These are phyloP conservation scores for Sipunculus nudus DNA, from an alignment of 2,888 invertebrate genomes.

Conservation along the genomic window DNA sequence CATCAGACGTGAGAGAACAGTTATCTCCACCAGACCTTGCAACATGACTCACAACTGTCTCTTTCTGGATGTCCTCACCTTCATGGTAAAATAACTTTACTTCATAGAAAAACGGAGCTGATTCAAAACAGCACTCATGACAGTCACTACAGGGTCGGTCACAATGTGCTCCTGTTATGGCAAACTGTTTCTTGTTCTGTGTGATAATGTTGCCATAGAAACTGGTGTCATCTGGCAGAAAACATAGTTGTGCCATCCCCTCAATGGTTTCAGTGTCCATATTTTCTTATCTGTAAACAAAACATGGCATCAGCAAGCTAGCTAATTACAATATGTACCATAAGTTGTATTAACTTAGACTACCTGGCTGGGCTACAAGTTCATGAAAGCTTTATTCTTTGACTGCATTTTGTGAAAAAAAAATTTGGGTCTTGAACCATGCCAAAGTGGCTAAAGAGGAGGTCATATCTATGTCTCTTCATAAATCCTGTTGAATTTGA, in stretches of 20 bases:
- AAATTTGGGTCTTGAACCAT: too few species aligned
- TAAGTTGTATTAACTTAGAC: too few species aligned
- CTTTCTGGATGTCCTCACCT: constrained; percentile 17
- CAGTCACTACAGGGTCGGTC: constrained; percentile 9
- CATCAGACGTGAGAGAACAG: constrained; percentile 33
- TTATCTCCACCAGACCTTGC: constrained; percentile 42
- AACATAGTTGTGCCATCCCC: constrained; percentile 26
- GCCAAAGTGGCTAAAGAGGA: too few species aligned
- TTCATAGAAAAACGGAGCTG: constrained; percentile 14
- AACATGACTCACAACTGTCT: constrained; percentile 27
- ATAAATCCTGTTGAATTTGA: too few species aligned
- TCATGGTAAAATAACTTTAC: constrained; percentile 19
- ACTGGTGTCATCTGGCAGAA: constrained; percentile 4
- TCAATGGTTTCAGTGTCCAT: not conserved
- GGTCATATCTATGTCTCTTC: too few species aligned
- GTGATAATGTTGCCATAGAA: constrained; percentile 17
- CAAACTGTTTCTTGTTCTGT: constrained; percentile 11
- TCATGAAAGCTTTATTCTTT: too few species aligned
- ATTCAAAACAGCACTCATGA: constrained; percentile 35
- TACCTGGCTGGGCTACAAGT: too few species aligned
- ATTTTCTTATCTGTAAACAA: too few species aligned
- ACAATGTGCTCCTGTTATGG: not conserved
- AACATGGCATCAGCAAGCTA: too few species aligned
- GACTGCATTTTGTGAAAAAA: too few species aligned
- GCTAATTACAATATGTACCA: too few species aligned